Evolutionary conservation across 2,888 invertebrate species (phyloP).

Genomic region (Nebria brevicollis): DNA sequence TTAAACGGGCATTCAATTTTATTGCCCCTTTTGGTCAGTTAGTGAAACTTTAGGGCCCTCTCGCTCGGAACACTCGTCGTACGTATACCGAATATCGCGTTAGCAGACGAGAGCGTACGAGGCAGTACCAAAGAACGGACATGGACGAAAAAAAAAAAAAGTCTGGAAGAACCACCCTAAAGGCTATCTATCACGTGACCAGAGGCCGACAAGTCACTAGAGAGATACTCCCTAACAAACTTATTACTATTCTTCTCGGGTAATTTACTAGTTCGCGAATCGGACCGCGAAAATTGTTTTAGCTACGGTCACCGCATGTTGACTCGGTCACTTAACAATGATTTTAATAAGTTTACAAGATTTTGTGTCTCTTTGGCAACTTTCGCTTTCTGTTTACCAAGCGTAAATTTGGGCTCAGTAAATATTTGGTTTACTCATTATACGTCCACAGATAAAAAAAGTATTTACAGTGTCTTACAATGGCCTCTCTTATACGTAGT

Average conservation of each 20-base stretch:
- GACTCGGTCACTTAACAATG: not conserved
- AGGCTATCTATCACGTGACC: not conserved
- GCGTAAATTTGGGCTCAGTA: not conserved
- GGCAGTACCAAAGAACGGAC: not conserved
- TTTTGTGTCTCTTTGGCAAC: not conserved
- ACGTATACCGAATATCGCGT: not conserved
- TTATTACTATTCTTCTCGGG: slow-evolving; percentile 41
- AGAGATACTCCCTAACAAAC: slow-evolving; percentile 28
- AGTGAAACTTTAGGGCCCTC: slow-evolving; percentile 33
- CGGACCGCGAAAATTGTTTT: slow-evolving; percentile 41
- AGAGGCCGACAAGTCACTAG: not conserved
- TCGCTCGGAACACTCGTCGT: not conserved
- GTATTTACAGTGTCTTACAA: too few relatives aligned
- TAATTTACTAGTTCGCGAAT: slow-evolving; percentile 37
- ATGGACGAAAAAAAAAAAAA: not conserved
- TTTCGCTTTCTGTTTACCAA: not conserved
- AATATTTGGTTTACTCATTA: too few relatives aligned
- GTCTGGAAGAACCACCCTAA: not conserved
- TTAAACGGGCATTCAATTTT: slow-evolving; percentile 12
- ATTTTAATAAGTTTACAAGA: not conserved
- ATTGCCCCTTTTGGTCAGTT: slow-evolving; percentile 27
- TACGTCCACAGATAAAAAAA: not conserved
- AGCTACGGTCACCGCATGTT: slow-evolving; percentile 6
- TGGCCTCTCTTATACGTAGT: too few relatives aligned
- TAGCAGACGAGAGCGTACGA: not conserved